Percentiles rank a stretch among this genome's conserved stretches.
These are phyloP conservation scores for Drosophila sordidula DNA, from an alignment of 2,888 invertebrate genomes.

Conservation along the genomic window DNA sequence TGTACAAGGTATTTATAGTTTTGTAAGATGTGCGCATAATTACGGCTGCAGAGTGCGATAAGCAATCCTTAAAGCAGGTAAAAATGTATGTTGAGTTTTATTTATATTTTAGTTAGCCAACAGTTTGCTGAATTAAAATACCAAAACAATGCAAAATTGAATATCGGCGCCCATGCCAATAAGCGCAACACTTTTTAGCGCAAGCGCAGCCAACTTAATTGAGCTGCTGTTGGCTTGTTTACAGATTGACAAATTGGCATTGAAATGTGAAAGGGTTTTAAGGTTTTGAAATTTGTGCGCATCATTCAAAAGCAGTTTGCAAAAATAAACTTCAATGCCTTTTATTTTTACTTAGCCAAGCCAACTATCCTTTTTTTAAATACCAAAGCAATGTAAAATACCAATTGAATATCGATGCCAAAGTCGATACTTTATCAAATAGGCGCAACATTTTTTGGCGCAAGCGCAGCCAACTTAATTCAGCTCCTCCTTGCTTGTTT, in stretches of 20 bases:
- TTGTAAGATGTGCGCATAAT: background rate
- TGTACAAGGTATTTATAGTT: background rate
- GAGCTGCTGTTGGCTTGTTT: background rate
- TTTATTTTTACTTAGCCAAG: too few relatives aligned
- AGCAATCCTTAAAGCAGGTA: background rate
- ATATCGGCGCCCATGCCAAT: slow-evolving; percentile 7
- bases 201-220: slow-evolving; percentile 40
- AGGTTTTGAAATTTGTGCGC: too few relatives aligned
- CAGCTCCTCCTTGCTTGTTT: background rate
- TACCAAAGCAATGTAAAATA: background rate
- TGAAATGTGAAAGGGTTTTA: too few relatives aligned
- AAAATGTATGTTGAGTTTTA: background rate
- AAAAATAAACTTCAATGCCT: too few relatives aligned
- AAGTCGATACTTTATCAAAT: background rate
- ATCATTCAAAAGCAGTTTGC: too few relatives aligned
- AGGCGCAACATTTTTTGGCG: slow-evolving; percentile 1
- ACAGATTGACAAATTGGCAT: background rate
- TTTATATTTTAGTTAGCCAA: background rate
- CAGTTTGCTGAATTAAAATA: background rate
- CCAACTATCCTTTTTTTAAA: background rate
- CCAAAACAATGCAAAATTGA: background rate
- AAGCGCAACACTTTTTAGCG: background rate
- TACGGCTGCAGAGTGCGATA: background rate
- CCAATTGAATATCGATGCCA: background rate
- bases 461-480: slow-evolving; percentile 42